Evolutionary conservation across 2,113 vertebrate species (phyloP), one percentile per base, ranked within the genome.

Genomic region (Mastomys coucha): DNA sequence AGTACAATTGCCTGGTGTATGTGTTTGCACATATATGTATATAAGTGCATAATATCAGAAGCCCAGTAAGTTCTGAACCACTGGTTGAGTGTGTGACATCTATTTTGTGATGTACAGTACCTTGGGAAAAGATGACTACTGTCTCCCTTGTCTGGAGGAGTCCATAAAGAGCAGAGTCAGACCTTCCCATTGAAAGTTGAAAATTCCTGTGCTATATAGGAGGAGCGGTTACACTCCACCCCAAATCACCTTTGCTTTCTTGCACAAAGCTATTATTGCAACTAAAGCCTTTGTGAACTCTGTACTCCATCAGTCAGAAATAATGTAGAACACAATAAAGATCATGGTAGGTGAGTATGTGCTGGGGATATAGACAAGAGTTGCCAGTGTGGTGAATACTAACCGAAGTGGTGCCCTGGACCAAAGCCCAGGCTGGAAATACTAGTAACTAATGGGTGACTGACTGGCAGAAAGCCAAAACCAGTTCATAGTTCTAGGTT

Each of bases 51-150:
- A 89, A 60, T 80, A 67, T 17, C 39, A 70, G 77, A 13, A 53
- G 56, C 42, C 91, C 85, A 96, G 16, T 82, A 77, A 58, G 82
- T 86, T 80, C 45, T 97, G 78, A 85, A 89, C 13, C 45, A 28
- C 4, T 93, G 49, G 81, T 58, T 42, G 77, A 90, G 56, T 75
- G 70, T 22, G 69, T 11, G n/a, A n/a, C 31, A 73, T 94, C 73
- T 77, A 70, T 81, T 80, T 90, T 70, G n/a, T 86, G 67, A 26
- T 65, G 9, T 78, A 73, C 67, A 81, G 72, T 85, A 85, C 5
- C 42, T 26, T 22, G 87, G 51, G 51, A 77, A 76, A 36, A 69
- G 88, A 16, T 72, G 70, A 67, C 33, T 87, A n/a, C 17, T 81
- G 67, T 45, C 39, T 77, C 36, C 49, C 31, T 96, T 36, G 67